phyloP scores from a whole-genome alignment of 2,797 vertebrate genomes.

The Sciaenops ocellatus region DNA sequence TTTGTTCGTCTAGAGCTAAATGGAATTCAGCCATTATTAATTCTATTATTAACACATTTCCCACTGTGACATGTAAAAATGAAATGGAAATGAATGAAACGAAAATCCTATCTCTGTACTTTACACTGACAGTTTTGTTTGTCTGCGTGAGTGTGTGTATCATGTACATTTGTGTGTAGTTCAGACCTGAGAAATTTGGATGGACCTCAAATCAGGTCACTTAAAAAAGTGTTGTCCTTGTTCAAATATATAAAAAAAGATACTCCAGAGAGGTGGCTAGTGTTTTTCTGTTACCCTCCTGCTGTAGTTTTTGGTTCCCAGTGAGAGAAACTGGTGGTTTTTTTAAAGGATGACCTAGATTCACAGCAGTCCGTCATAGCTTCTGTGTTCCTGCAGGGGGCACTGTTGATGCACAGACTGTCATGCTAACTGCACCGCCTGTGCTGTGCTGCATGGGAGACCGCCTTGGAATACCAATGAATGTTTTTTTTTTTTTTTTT shows the following conservation, averaged over 20 bases:
- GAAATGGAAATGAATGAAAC: too few species aligned
- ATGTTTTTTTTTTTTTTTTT: constrained; percentile 32
- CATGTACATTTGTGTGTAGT: not conserved
- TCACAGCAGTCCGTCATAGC: constrained; percentile 24
- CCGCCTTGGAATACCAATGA: constrained; percentile 86
- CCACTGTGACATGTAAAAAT: not conserved
- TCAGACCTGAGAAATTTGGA: constrained; percentile 48
- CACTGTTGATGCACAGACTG: constrained; percentile 68
- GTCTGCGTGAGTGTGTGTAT: not conserved
- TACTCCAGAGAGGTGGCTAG: constrained; percentile 64
- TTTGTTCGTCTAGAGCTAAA: not conserved
- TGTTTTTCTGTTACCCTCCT: constrained; percentile 63
- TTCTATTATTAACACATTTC: not conserved
- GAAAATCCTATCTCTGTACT: too few species aligned
- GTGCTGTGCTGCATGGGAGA: constrained; percentile 84
- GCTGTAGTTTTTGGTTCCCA: constrained; percentile 70
- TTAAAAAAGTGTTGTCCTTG: constrained; percentile 71
- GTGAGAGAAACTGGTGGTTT: constrained; percentile 67
- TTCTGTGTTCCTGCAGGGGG: constrained; percentile 73
- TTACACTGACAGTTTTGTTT: not conserved
- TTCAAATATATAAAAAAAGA: constrained; percentile 64
- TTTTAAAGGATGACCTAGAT: constrained; percentile 84
- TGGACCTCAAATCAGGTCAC: constrained; percentile 76
- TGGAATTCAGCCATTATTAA: not conserved
- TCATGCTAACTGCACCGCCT: constrained; percentile 33